Conservation (phyloP, 2,888 invertebrate species). For the Machimus atricapillus region DNA sequence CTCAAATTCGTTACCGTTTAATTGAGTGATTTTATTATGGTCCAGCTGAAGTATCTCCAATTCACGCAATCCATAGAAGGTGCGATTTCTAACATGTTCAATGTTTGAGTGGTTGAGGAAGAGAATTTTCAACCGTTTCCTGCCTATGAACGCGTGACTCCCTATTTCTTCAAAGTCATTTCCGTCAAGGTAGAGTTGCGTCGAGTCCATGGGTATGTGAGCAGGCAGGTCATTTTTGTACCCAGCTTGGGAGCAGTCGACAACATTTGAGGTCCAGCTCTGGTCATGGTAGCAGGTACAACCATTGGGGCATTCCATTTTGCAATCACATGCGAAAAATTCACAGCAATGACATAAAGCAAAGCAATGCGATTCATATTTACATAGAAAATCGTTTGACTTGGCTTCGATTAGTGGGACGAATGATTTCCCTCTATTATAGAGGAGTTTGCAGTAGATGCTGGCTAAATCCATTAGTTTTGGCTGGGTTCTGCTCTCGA, state of each 20-base stretch:
- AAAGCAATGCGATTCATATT: constrained; percentile 92
- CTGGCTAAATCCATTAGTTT: constrained; percentile 87
- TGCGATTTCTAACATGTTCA: constrained; percentile 84
- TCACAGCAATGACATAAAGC: constrained; percentile 95
- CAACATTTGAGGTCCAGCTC: constrained; percentile 91
- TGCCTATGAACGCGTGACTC: constrained; percentile 92
- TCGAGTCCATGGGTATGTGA: constrained; percentile 93
- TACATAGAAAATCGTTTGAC: constrained; percentile 89
- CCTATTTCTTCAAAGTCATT: constrained; percentile 87
- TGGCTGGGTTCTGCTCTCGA: constrained; percentile 84
- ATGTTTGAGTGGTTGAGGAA: constrained; percentile 90
- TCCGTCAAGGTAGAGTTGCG: constrained; percentile 91
- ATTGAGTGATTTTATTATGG: constrained; percentile 79
- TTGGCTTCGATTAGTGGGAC: constrained; percentile 86
- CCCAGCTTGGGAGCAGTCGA: constrained; percentile 84
- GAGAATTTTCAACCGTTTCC: constrained; percentile 86
- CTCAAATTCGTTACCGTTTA: constrained; percentile 84
- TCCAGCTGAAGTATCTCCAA: constrained; percentile 84
- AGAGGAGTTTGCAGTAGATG: constrained; percentile 86
- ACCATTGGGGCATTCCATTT: constrained; percentile 93
- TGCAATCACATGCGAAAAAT: constrained; percentile 96
- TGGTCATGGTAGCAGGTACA: constrained; percentile 96
- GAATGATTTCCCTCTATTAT: constrained; percentile 83
- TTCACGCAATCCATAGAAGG: constrained; percentile 86
- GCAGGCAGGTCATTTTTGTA: constrained; percentile 83